These are phyloP conservation scores for Dryoscopus gambensis DNA, from an alignment of 2,113 vertebrate species.

Conservation along the genomic window DNA sequence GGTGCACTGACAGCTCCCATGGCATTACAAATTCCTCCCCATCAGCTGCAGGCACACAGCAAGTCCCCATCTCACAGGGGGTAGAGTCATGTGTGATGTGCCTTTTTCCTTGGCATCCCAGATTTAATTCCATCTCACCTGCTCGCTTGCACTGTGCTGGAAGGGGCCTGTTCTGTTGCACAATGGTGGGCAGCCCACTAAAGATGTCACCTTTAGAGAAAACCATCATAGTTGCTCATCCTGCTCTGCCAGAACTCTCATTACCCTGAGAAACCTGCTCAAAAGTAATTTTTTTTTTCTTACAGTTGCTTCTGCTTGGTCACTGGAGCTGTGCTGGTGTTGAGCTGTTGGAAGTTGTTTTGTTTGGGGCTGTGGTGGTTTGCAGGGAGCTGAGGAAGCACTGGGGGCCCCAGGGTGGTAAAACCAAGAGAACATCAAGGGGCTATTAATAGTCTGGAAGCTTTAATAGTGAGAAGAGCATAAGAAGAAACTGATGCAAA, in stretches of 20 bases:
- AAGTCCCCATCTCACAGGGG: background rate
- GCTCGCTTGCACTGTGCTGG: accelerated
- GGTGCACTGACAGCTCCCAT: background rate
- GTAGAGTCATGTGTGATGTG: background rate
- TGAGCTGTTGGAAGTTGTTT: background rate
- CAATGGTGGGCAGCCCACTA: background rate
- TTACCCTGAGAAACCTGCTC: background rate
- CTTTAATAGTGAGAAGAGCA: background rate
- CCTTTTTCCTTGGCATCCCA: background rate
- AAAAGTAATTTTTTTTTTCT: background rate
- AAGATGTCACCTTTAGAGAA: background rate
- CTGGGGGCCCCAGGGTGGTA: background rate
- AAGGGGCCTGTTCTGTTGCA: background rate
- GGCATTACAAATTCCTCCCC: background rate
- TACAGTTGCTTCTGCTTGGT: background rate
- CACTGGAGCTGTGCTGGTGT: background rate
- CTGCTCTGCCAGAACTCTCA: background rate
- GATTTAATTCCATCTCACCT: background rate
- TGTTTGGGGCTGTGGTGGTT: background rate
- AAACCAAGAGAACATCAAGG: background rate
- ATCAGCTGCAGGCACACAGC: background rate
- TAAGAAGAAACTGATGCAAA: background rate
- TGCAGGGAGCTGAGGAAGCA: background rate
- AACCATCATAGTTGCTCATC: background rate
- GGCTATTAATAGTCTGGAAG: background rate